phyloP scores from a whole-genome alignment of 2,797 vertebrate genomes.

The Lepidocolaptes lacrymiger region DNA sequence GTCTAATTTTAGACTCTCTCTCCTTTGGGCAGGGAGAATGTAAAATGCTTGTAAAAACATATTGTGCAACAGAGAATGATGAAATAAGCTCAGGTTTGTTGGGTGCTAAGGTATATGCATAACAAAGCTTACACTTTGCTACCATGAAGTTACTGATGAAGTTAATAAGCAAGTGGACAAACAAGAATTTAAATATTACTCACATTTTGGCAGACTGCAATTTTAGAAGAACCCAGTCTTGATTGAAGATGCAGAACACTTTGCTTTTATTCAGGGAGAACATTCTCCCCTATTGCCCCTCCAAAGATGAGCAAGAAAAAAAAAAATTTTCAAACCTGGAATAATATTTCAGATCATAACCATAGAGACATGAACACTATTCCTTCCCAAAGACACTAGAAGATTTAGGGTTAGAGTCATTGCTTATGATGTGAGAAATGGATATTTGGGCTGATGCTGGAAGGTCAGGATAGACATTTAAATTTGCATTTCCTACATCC shows the following conservation, averaged over 20 bases:
- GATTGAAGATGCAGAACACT: background rate
- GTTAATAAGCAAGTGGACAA: background rate
- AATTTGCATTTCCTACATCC: background rate
- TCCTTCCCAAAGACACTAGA: background rate
- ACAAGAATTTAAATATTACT: background rate
- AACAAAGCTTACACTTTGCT: background rate
- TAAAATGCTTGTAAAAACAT: constrained; percentile 7
- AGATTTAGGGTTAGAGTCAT: background rate
- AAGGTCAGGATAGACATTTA: background rate
- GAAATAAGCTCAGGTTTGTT: background rate
- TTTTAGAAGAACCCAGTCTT: background rate
- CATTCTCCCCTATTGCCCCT: background rate
- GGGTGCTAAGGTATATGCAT: background rate
- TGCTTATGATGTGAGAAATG: background rate
- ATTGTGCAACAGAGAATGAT: background rate
- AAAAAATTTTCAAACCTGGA: background rate
- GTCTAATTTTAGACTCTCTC: background rate
- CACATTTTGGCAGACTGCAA: background rate
- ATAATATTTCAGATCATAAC: background rate
- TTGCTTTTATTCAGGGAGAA: background rate
- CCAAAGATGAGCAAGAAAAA: background rate
- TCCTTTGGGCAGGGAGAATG: background rate
- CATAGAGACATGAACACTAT: background rate
- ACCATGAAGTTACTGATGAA: background rate
- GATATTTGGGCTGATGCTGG: background rate